Conservation (phyloP, 2,888 invertebrate genomes). For the Choristoneura rosaceana region DNA sequence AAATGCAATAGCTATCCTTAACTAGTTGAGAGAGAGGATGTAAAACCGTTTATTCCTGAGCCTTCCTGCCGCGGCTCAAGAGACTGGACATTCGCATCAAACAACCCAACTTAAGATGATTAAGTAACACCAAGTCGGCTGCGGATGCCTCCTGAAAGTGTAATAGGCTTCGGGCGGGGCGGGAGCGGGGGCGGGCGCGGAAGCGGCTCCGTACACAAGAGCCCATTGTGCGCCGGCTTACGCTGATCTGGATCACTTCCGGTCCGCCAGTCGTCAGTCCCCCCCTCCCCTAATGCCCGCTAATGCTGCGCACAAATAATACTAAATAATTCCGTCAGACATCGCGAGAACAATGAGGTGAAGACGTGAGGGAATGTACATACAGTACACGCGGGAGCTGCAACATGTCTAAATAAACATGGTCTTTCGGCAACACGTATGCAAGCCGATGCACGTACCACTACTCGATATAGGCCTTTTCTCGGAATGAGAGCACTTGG, state of each 20-base stretch:
- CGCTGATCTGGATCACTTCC: slow-evolving; percentile 35
- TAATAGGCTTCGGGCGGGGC: background rate
- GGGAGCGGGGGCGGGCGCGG: background rate
- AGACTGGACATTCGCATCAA: slow-evolving; percentile 11
- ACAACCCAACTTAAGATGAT: slow-evolving; percentile 14
- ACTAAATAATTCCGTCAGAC: slow-evolving; percentile 38
- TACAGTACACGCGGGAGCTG: background rate
- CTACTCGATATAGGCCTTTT: too few relatives aligned
- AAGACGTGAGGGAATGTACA: slow-evolving; percentile 3
- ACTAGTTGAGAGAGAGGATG: background rate
- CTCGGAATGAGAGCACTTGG: too few relatives aligned
- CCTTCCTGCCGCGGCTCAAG: background rate
- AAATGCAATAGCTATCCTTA: background rate
- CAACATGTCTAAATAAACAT: background rate
- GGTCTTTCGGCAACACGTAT: too few relatives aligned
- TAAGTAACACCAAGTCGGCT: background rate
- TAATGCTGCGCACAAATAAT: slow-evolving; percentile 31
- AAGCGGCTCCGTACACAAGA: slow-evolving; percentile 15
- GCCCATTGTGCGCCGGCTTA: slow-evolving; percentile 31
- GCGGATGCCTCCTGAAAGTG: background rate
- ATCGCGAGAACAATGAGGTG: slow-evolving; percentile 24
- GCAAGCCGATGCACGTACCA: too few relatives aligned
- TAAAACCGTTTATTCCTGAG: background rate
- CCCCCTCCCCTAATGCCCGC: slow-evolving; percentile 16
- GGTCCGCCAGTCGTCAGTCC: slow-evolving; percentile 23